phyloP scores from a whole-genome alignment of 1,140 invertebrate genomes.

The Battus philenor region DNA sequence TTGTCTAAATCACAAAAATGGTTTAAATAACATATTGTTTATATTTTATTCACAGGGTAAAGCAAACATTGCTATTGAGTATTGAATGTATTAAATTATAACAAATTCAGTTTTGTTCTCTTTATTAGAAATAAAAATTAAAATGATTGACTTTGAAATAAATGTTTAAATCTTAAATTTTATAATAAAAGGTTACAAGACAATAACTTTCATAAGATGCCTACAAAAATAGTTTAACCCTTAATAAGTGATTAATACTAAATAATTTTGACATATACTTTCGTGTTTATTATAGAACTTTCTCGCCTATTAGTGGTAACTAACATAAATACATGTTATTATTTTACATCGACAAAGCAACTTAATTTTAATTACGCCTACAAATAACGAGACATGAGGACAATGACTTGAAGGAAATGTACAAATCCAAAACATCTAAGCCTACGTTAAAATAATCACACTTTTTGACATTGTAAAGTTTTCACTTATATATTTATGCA shows the following conservation, averaged over 20 bases:
- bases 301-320: slow-evolving; percentile 4
- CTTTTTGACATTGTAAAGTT: slow-evolving; percentile 73
- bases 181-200: slow-evolving; percentile 3
- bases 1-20: slow-evolving; percentile 50
- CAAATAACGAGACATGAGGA: slow-evolving; percentile 23
- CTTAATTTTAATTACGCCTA: slow-evolving; percentile 4
- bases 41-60: too few relatives aligned
- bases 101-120: too few relatives aligned
- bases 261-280: slow-evolving; percentile 14
- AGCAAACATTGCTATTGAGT: too few relatives aligned
- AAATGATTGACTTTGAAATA: too few relatives aligned
- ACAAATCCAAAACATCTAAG: slow-evolving; percentile 55
- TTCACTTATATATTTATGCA: slow-evolving; percentile 63
- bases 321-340: slow-evolving; percentile 11
- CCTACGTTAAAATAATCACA: slow-evolving; percentile 72
- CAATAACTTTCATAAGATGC: not conserved
- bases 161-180: not conserved
- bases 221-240: slow-evolving; percentile 8
- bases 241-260: slow-evolving; percentile 1
- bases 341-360: slow-evolving; percentile 5
- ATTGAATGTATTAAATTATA: too few relatives aligned
- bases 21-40: not conserved
- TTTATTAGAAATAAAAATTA: too few relatives aligned
- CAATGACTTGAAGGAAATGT: slow-evolving; percentile 65
- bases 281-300: not conserved